A percentile compares a stretch with the other conserved stretches of the same genome.
These are phyloP conservation scores for Alethe castanea DNA, from an alignment of 2,113 vertebrate genomes.

Conservation along the genomic window DNA sequence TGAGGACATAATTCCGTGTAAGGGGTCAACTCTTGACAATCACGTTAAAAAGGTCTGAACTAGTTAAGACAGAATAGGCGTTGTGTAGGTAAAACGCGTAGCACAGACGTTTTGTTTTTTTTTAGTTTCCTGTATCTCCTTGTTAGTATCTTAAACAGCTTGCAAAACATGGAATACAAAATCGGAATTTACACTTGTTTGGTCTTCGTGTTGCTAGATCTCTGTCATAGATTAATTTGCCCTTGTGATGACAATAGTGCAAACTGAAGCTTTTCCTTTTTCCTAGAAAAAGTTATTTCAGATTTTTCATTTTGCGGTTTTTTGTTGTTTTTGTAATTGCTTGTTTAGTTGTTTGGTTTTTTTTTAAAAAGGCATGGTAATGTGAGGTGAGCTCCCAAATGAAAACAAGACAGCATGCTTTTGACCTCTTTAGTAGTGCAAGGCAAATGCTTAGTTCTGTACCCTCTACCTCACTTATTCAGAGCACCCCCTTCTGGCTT, in stretches of 20 bases:
- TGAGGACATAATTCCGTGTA: not conserved
- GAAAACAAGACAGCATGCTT: not conserved
- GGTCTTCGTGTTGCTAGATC: not conserved
- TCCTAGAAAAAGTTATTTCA: not conserved
- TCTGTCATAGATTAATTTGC: not conserved
- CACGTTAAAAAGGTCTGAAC: not conserved
- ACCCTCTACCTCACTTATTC: not conserved
- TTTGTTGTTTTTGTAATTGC: not conserved
- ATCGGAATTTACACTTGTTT: not conserved
- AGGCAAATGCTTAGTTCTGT: not conserved
- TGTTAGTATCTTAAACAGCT: not conserved
- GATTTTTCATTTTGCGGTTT: not conserved
- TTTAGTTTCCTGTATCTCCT: not conserved
- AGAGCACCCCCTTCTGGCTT: conserved; percentile 53
- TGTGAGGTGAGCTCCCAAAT: not conserved
- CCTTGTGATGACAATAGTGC: not conserved
- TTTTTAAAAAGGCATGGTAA: not conserved
- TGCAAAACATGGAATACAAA: not conserved
- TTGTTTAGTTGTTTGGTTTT: not conserved
- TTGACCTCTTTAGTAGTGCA: not conserved
- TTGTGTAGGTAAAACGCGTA: not conserved
- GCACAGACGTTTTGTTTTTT: not conserved
- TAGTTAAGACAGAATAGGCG: not conserved
- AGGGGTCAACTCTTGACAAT: not conserved
- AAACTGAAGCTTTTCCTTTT: not conserved